A percentile compares a stretch with the other conserved stretches of the same genome.
Evolutionary conservation across 2,113 vertebrate genomes (phyloP).

Genomic region (Eira barbara): DNA sequence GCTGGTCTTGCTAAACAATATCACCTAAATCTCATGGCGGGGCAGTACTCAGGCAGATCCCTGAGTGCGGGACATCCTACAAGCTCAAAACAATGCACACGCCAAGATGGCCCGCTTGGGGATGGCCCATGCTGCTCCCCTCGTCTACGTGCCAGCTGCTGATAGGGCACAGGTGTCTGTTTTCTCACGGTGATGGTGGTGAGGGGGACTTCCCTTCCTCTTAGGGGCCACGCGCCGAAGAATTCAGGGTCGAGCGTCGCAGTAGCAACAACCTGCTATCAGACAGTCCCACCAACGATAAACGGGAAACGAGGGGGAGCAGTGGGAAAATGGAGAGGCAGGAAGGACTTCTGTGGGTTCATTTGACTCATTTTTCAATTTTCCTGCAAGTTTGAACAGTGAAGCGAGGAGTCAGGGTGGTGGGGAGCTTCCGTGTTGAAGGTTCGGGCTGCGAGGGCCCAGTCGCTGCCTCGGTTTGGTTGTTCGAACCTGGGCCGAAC

Average conservation of each 20-base stretch:
- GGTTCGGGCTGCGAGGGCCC: not conserved
- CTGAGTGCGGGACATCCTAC: not conserved
- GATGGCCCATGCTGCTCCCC: not conserved
- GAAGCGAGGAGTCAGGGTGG: not conserved
- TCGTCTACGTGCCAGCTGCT: rapidly evolving
- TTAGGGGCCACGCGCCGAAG: not conserved
- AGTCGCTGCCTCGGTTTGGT: not conserved
- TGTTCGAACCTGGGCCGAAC: not conserved
- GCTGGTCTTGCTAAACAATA: not conserved
- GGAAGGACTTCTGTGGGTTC: not conserved
- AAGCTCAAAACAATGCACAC: not conserved
- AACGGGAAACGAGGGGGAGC: not conserved
- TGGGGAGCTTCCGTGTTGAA: not conserved
- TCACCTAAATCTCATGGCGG: too few species aligned
- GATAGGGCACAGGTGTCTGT: not conserved
- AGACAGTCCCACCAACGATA: rapidly evolving
- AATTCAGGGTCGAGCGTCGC: not conserved
- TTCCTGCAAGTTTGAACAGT: not conserved
- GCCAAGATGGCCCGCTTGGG: not conserved
- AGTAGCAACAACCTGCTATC: not conserved
- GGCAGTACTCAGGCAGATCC: not conserved
- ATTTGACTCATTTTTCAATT: not conserved
- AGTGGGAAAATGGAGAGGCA: rapidly evolving
- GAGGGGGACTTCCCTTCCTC: not conserved
- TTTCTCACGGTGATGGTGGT: not conserved